Percentiles rank a stretch among this genome's conserved stretches.
Evolutionary conservation across 2,113 vertebrate species (phyloP).

Genomic region (Serilophus lunatus): DNA sequence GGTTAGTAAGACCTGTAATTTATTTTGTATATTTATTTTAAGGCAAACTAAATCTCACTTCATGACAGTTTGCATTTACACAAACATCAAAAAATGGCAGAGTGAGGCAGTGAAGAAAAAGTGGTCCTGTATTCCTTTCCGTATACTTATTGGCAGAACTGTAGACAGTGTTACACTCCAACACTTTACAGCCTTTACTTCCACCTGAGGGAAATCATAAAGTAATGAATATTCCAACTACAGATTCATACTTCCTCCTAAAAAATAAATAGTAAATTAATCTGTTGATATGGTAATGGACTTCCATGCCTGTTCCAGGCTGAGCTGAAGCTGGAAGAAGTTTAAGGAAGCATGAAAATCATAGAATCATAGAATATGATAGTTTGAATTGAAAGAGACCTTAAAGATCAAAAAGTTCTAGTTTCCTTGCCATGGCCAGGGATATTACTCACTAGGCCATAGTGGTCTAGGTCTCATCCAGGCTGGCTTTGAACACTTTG

Average conservation of each 20-base stretch:
- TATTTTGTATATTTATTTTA: not conserved
- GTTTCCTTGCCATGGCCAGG: not conserved
- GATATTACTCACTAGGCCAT: too few species aligned
- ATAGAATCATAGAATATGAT: not conserved
- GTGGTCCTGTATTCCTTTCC: not conserved
- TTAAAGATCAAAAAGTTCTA: not conserved
- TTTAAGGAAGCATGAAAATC: not conserved
- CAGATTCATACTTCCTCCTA: fast-evolving
- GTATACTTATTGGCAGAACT: not conserved
- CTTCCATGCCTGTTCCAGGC: not conserved
- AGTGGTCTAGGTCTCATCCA: not conserved
- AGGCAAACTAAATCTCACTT: not conserved
- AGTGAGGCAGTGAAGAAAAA: not conserved
- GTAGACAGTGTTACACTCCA: not conserved
- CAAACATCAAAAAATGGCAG: not conserved
- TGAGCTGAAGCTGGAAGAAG: not conserved
- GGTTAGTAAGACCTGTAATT: not conserved
- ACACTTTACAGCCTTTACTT: not conserved
- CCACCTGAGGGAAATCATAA: not conserved
- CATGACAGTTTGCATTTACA: not conserved
- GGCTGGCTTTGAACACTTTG: not conserved
- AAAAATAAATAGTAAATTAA: not conserved
- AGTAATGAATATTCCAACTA: not conserved
- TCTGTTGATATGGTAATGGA: not conserved
- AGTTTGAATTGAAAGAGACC: not conserved